These are phyloP conservation scores for Stylophora pistillata DNA, from an alignment of 64 coral and sea anemone species.

Conservation along the genomic window DNA sequence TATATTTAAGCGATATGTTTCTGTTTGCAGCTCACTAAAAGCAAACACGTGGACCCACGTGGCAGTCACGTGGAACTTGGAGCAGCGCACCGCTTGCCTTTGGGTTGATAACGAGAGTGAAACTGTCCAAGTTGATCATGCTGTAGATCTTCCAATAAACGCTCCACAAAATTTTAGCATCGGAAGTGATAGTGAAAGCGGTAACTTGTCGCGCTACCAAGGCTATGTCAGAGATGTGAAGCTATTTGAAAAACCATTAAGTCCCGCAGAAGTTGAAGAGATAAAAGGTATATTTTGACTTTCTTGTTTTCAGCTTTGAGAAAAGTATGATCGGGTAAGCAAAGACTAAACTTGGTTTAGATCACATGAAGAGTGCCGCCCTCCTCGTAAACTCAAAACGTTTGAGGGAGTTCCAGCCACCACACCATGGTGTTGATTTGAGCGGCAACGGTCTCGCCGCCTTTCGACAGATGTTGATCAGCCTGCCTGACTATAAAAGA, in stretches of 20 bases:
- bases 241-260: background rate
- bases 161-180: background rate
- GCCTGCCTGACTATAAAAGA: too few relatives aligned
- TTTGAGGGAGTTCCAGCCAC: too few relatives aligned
- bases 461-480: too few relatives aligned
- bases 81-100: background rate
- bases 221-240: background rate
- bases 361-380: too few relatives aligned
- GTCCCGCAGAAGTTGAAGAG: background rate
- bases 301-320: too few relatives aligned
- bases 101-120: background rate
- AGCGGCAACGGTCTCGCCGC: too few relatives aligned
- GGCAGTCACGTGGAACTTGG: background rate
- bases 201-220: background rate
- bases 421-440: too few relatives aligned
- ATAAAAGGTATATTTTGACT: background rate
- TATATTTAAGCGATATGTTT: background rate
- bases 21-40: background rate
- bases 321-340: too few relatives aligned
- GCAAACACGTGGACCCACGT: background rate
- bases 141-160: background rate
- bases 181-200: background rate
- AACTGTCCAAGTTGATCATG: background rate
- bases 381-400: too few relatives aligned
- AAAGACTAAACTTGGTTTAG: too few relatives aligned